A percentile compares a stretch with the other conserved stretches of the same genome.
Conservation (phyloP, 2,888 invertebrate genomes). For the Enoplolaimus lenunculus region DNA sequence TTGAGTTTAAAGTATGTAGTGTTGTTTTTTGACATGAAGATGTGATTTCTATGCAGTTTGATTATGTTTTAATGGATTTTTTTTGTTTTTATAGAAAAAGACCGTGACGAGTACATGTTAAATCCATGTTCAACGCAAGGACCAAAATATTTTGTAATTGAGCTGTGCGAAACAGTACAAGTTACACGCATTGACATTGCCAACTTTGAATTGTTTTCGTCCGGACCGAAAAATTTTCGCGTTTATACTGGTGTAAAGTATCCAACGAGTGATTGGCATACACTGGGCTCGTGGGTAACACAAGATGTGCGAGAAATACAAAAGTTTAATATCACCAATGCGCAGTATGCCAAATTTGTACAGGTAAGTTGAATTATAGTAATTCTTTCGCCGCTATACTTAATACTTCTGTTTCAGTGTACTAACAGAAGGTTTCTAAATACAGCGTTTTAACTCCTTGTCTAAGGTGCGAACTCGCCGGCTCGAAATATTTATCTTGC, state of each 20-base stretch:
- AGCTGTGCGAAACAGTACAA: constrained; percentile 92
- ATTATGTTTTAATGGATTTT: too few species aligned
- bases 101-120: constrained; percentile 90
- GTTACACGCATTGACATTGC: constrained; percentile 73
- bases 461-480: too few species aligned
- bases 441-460: too few species aligned
- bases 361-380: constrained; percentile 49
- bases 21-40: too few species aligned
- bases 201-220: constrained; percentile 93
- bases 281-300: constrained; percentile 70
- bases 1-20: too few species aligned
- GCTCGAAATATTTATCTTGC: too few species aligned
- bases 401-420: too few species aligned
- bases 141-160: constrained; percentile 61
- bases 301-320: constrained; percentile 73
- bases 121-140: constrained; percentile 61
- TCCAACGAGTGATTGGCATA: constrained; percentile 78
- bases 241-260: constrained; percentile 58
- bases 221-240: constrained; percentile 80
- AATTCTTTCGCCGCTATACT: too few species aligned
- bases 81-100: constrained; percentile 21
- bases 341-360: constrained; percentile 71
- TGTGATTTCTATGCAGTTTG: too few species aligned
- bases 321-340: constrained; percentile 63
- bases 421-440: too few species aligned